A percentile compares a stretch with the other conserved stretches of the same genome.
Conservation (phyloP, 2,888 invertebrate genomes). For the Tetropium fuscum region DNA sequence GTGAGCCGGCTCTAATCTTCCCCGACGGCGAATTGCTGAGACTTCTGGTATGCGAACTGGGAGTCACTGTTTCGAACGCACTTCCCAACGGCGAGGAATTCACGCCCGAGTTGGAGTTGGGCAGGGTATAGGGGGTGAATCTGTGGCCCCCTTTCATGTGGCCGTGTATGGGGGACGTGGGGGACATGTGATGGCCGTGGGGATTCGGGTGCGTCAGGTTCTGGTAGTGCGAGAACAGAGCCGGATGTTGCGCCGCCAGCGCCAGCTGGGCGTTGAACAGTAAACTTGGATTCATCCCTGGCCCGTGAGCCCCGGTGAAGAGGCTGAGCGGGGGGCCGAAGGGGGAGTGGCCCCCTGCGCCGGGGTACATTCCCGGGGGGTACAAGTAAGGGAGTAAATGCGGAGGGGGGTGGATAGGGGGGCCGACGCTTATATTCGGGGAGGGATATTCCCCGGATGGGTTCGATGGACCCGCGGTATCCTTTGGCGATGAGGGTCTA, state of each 20-base stretch:
- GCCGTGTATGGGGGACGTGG: constrained; percentile 74
- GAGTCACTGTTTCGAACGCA: constrained; percentile 91
- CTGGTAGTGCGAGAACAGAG: constrained; percentile 77
- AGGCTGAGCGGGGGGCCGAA: constrained; percentile 79
- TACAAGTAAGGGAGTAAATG: constrained; percentile 93
- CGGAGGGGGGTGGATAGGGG: constrained; percentile 91
- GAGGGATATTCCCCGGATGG: constrained; percentile 78
- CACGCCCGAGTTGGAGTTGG: constrained; percentile 68
- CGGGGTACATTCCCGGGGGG: constrained; percentile 88
- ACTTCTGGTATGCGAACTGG: constrained; percentile 76
- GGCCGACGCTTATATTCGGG: constrained; percentile 94
- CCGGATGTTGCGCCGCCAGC: constrained; percentile 88
- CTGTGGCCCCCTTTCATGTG: constrained; percentile 81
- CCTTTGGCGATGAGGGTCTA: constrained; percentile 65
- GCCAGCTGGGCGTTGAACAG: constrained; percentile 91
- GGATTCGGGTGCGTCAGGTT: constrained; percentile 75
- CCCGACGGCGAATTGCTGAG: constrained; percentile 72
- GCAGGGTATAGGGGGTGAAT: constrained; percentile 91
- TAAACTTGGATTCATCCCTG: constrained; percentile 83
- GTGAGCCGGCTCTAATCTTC: constrained; percentile 64
- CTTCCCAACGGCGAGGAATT: constrained; percentile 77
- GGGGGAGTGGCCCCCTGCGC: constrained; percentile 70
- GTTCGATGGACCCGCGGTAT: constrained; percentile 69
- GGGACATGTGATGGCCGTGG: constrained; percentile 64
- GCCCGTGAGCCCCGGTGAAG: constrained; percentile 72